phyloP scores from a whole-genome alignment of 2,113 vertebrate genomes.

The Lichenostomus cassidix region DNA sequence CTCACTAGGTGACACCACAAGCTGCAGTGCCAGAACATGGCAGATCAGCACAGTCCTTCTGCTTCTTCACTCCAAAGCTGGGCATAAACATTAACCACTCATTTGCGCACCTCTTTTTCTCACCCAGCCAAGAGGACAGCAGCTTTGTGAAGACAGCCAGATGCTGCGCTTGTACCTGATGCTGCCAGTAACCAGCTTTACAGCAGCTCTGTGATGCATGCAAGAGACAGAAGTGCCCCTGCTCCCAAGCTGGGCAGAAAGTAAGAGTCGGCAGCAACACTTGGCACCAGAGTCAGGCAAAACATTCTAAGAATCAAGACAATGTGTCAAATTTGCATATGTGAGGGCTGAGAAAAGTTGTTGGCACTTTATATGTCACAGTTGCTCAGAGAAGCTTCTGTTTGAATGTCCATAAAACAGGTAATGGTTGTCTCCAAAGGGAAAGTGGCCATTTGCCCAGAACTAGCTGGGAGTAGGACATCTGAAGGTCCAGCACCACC shows the following conservation, averaged over 20 bases:
- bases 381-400: background rate
- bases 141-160: background rate
- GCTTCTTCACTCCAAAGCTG: background rate
- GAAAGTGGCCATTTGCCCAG: background rate
- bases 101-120: background rate
- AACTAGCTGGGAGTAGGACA: background rate
- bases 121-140: background rate
- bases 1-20: background rate
- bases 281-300: background rate
- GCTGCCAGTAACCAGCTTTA: background rate
- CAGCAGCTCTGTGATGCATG: background rate
- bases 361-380: background rate
- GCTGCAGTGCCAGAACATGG: background rate
- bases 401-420: background rate
- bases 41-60: background rate
- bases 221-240: background rate
- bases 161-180: background rate
- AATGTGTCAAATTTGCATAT: slow-evolving; percentile 1
- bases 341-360: background rate
- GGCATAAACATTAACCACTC: background rate
- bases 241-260: background rate
- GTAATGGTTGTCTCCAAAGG: background rate
- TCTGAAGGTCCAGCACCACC: background rate
- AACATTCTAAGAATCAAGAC: slow-evolving; percentile 24
- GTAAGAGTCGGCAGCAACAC: background rate